Conservation (phyloP, 2,797 vertebrate species). For the Enteromius fasciolatus region DNA sequence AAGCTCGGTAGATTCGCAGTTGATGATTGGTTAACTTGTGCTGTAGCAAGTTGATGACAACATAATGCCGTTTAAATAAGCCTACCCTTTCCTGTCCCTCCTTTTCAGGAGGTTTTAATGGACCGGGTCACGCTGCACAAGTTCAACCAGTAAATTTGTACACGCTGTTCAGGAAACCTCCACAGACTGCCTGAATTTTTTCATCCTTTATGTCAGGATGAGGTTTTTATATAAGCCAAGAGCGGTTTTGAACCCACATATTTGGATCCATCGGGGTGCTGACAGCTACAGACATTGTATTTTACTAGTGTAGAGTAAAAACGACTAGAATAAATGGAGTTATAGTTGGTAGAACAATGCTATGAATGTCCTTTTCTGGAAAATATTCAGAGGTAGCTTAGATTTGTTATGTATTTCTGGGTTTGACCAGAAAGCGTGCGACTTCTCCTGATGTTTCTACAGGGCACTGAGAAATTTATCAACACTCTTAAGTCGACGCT, state of each 20-base stretch:
- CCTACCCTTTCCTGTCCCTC: not conserved
- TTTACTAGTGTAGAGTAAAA: constrained; percentile 13
- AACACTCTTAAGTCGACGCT: constrained; percentile 5
- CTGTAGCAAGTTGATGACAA: not conserved
- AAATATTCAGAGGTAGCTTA: not conserved
- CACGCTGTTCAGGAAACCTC: constrained; percentile 9
- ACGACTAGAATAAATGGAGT: not conserved
- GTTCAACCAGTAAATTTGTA: constrained; percentile 11
- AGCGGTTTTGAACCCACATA: constrained; percentile 23
- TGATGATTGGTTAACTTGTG: constrained; percentile 3
- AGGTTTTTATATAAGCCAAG: constrained; percentile 34
- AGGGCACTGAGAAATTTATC: not conserved
- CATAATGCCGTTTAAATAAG: not conserved
- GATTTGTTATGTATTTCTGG: not conserved
- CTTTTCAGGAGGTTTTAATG: not conserved
- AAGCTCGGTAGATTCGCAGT: not conserved
- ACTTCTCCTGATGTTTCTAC: constrained; percentile 10
- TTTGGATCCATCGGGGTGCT: constrained; percentile 12
- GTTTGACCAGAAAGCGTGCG: not conserved
- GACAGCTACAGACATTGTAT: constrained; percentile 26
- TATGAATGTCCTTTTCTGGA: not conserved
- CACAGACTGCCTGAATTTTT: not conserved
- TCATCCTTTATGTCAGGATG: constrained; percentile 21
- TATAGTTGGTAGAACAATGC: not conserved
- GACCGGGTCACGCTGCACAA: not conserved